phyloP scores from a whole-genome alignment of 2,113 vertebrate genomes.

The Myiozetetes cayanensis region DNA sequence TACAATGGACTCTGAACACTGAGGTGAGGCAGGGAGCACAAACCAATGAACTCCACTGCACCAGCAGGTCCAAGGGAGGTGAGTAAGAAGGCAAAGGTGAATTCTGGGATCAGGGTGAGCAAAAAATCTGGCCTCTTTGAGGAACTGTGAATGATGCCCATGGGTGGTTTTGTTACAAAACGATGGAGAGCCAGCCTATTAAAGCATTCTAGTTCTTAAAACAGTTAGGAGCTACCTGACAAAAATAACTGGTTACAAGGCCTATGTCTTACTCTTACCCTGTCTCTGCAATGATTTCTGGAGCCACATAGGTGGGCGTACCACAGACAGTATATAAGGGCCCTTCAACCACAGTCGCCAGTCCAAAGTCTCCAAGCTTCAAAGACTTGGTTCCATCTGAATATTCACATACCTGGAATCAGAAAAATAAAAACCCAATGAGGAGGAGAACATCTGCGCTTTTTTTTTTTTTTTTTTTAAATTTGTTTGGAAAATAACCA shows the following conservation, averaged over 20 bases:
- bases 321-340: constrained; percentile 93
- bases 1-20: neutral
- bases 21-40: neutral
- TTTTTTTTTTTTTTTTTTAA: neutral
- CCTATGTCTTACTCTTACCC: constrained; percentile 77
- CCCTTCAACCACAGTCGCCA: constrained; percentile 94
- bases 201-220: neutral
- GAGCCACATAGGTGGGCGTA: constrained; percentile 96
- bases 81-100: neutral
- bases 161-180: neutral
- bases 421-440: neutral
- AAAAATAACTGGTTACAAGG: neutral
- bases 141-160: neutral
- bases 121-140: neutral
- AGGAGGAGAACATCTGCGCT: neutral
- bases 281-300: constrained; percentile 95
- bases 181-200: neutral
- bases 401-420: constrained; percentile 88
- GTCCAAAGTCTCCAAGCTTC: constrained; percentile 95
- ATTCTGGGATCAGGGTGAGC: neutral
- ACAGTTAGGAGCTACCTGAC: neutral
- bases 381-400: constrained; percentile 90
- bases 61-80: neutral
- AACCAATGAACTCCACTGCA: neutral
- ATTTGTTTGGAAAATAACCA: neutral